Evolutionary conservation across 2,113 vertebrate genomes (phyloP).

Genomic region (Phoxinus phoxinus): DNA sequence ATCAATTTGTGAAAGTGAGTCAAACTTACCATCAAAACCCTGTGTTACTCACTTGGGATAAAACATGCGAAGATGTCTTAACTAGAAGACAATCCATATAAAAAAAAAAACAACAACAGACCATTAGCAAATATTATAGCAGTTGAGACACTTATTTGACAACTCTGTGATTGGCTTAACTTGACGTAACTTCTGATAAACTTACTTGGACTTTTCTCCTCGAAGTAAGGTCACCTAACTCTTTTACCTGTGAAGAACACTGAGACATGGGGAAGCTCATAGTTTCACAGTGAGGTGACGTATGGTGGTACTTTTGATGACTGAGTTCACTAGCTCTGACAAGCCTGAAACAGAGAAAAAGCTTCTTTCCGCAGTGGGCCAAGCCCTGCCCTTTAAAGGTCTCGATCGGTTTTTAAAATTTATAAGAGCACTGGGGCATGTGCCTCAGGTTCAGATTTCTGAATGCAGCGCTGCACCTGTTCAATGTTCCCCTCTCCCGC

Average conservation of each 20-base stretch:
- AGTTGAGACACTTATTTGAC: neutral
- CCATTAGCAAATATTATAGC: neutral
- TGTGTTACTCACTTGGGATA: constrained; percentile 1
- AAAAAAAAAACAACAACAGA: no score
- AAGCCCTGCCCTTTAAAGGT: constrained; percentile 62
- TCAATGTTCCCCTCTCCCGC: constrained; percentile 56
- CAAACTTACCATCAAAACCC: neutral
- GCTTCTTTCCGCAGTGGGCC: constrained; percentile 52
- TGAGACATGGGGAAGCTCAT: constrained; percentile 32
- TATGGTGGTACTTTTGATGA: constrained; percentile 46
- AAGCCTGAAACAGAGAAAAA: constrained; percentile 58
- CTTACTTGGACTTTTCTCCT: constrained; percentile 20
- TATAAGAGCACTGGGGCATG: constrained; percentile 56
- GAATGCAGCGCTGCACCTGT: constrained; percentile 29
- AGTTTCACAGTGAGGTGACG: constrained; percentile 32
- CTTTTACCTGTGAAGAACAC: constrained; percentile 37
- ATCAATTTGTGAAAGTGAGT: neutral
- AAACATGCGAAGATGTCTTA: neutral
- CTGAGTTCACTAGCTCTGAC: constrained; percentile 55
- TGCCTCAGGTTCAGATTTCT: constrained; percentile 49
- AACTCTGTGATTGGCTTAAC: constrained; percentile 6
- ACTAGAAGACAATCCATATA: neutral
- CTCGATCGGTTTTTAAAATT: constrained; percentile 60
- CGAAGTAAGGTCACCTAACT: constrained; percentile 32
- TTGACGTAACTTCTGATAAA: neutral